Evolutionary conservation across 1,140 invertebrate species (phyloP), one percentile per base, ranked within the genome.

Genomic region (Monochamus saltuarius): DNA sequence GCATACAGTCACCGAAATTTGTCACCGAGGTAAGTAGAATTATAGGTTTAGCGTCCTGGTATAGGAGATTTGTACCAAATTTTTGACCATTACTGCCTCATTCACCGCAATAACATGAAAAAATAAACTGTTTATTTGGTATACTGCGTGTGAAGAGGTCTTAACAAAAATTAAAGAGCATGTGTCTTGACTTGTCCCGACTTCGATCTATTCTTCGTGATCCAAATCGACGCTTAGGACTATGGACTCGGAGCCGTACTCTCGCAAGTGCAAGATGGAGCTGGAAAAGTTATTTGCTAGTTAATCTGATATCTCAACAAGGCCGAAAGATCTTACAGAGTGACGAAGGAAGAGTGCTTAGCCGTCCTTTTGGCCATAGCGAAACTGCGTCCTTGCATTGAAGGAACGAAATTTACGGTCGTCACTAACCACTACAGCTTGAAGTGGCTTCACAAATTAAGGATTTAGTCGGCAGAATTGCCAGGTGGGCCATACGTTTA

Each of bases 361-460:
- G 58, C 64, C 46, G 78, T 80, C 70, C 71, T 69, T 50, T 58
- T 80, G 8, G 78, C 77, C 1, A 62, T 55, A n/a, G 38, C 40
- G 22, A 55, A 52, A 52, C n/a, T 55, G n/a, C 6, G 22, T 42
- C 52, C 52, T 1, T 55, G 45, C 34, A 11, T 56, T 29, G 40
- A 56, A 36, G 42, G 40, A 2, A 16, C 43, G 4, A 56, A 29
- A 35, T 56, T 36, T 46, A 22, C 19, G 2, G 46, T 58, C 9
- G 17, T 59, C 13, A 82, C 80, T 0, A 79, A 83, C 55, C 78
- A 81, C 50, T 67, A 68, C 13, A 67, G 75, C 7, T 63, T 83
- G 2, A 64, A 64, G 22, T 83, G 77, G 75, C 65, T 83, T 1
- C 64, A 68, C 68, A 69, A 1, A 66, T 79, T 0, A 78, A 74